A percentile compares a stretch with the other conserved stretches of the same genome.
phyloP scores from a whole-genome alignment of 2,797 vertebrate genomes.

The Sebastolobus alascanus region DNA sequence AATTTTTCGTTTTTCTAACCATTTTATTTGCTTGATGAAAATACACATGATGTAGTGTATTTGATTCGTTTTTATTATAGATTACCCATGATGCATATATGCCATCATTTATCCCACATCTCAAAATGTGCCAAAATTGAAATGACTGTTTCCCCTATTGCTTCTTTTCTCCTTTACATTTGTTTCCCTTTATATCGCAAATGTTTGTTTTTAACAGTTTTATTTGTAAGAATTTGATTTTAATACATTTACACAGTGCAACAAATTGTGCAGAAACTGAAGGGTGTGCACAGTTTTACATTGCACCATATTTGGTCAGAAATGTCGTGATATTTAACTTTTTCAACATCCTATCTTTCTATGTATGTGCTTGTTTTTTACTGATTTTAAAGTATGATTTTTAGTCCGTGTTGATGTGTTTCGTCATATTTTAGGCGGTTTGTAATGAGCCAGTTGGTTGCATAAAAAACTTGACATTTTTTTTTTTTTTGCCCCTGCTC shows the following conservation, averaged over 20 bases:
- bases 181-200: neutral
- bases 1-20: neutral
- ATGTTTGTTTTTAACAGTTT: neutral
- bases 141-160: neutral
- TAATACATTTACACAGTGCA: neutral
- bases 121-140: neutral
- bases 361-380: neutral
- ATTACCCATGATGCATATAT: neutral
- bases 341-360: neutral
- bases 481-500: neutral
- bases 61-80: neutral
- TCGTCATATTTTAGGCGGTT: neutral
- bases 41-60: neutral
- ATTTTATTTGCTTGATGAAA: neutral
- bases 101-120: neutral
- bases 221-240: neutral
- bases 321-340: neutral
- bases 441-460: neutral
- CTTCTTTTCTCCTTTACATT: neutral
- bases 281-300: neutral
- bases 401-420: neutral
- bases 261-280: neutral
- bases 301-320: neutral
- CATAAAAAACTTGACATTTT: slow-evolving; percentile 15
- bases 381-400: neutral